These are phyloP conservation scores for Drosophila nigrodunni DNA, from an alignment of 1,140 invertebrate genomes.

Conservation along the genomic window DNA sequence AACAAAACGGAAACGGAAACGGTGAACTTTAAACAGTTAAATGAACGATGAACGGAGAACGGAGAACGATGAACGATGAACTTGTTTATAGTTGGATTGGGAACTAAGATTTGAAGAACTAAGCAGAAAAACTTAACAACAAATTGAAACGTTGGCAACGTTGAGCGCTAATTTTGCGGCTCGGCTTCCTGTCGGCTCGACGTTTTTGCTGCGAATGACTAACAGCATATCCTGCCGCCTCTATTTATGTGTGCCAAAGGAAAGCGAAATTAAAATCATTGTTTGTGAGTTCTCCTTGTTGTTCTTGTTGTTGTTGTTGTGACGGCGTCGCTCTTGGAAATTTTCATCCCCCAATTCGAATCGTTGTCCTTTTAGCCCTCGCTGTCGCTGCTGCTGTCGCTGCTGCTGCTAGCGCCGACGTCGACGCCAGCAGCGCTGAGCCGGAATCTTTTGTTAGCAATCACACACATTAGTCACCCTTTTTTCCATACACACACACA, in stretches of 20 bases:
- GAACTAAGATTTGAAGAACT: constrained; percentile 61
- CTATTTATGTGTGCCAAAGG: constrained; percentile 84
- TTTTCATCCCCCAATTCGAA: constrained; percentile 73
- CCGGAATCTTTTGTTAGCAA: constrained; percentile 84
- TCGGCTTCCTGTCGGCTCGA: constrained; percentile 77
- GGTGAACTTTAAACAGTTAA: too few relatives aligned
- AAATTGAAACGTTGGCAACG: constrained; percentile 58
- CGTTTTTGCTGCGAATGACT: constrained; percentile 84
- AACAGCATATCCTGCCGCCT: constrained; percentile 66
- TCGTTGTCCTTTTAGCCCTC: constrained; percentile 80
- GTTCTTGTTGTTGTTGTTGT: constrained; percentile 31
- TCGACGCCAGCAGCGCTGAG: constrained; percentile 54
- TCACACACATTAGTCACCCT: constrained; percentile 84
- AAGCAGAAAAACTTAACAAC: constrained; percentile 63
- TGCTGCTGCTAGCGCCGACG: constrained; percentile 6
- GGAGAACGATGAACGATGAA: background rate
- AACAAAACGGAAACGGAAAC: constrained; percentile 44
- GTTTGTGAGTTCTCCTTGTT: constrained; percentile 41
- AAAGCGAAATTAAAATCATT: constrained; percentile 84
- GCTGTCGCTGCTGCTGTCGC: background rate
- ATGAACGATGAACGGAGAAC: background rate
- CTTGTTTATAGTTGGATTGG: background rate
- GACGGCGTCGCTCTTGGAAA: constrained; percentile 67
- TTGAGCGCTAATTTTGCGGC: constrained; percentile 57
- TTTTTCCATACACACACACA: constrained; percentile 64